phyloP scores from a whole-genome alignment of 2,888 invertebrate genomes.

The Busseola fusca region DNA sequence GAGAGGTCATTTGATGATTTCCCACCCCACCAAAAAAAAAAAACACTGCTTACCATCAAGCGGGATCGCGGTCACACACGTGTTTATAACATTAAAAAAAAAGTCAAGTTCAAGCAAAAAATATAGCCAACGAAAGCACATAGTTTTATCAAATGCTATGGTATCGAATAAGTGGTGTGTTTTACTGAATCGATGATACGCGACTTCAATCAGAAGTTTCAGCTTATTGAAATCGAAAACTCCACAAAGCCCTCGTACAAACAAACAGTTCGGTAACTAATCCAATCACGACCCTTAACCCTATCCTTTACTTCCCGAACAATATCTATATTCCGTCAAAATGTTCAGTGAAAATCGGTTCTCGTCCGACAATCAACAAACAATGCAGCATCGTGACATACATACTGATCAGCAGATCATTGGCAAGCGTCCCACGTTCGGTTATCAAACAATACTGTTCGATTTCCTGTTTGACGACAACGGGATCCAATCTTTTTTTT shows the following conservation, averaged over 20 bases:
- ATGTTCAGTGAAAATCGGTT: not conserved
- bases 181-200: not conserved
- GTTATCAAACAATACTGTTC: constrained; percentile 42
- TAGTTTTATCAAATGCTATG: not conserved
- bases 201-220: not conserved
- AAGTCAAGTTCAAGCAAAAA: not conserved
- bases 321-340: constrained; percentile 9
- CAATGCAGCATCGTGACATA: constrained; percentile 24
- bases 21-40: too few species aligned
- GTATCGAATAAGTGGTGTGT: not conserved
- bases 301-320: not conserved
- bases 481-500: constrained; percentile 41
- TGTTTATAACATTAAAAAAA: too few species aligned
- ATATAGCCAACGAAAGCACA: not conserved
- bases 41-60: too few species aligned
- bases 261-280: not conserved
- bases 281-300: not conserved
- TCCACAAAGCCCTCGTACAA: not conserved
- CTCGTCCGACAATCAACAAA: constrained; percentile 21
- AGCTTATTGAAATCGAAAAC: constrained; percentile 1
- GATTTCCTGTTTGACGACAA: constrained; percentile 40
- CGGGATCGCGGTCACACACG: too few species aligned
- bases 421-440: constrained; percentile 40
- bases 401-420: constrained; percentile 29
- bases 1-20: too few species aligned